Base-by-base conservation (phyloP, 2,113 vertebrate genomes). In the Saccopteryx leptura region DNA sequence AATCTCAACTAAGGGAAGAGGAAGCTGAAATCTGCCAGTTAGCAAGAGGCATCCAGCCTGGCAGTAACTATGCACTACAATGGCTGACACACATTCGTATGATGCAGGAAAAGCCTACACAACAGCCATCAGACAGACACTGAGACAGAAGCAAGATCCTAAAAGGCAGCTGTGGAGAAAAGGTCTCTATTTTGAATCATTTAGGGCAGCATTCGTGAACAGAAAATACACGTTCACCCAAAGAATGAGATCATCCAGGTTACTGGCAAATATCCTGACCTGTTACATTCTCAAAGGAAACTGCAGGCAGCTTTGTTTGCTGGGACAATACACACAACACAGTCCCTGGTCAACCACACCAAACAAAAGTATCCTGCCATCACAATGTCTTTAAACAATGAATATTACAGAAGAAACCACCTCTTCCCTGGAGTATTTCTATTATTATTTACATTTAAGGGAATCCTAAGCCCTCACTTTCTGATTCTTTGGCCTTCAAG, bases 361-460 rank as follows among this genome's bases (percentile, higher is more conserved):
- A 19, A 18, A 81, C 2, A 5, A 28, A 33, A 79, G 50, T 71
- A 83, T n/a, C 71, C 26, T 79, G 19, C 56, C 28, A 21, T 86
- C 31, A 46, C 26, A 9, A 83, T 65, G 84, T 82, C n/a, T 76
- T 87, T 82, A 76, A 93, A 71, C 19, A 74, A 48, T 19, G 2
- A 80, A 66, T 21, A 13, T 9, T 65, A 58, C 14, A 58, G 9
- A 71, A 61, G 7, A 91, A 88, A 79, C 19, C 9, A 66, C 39
- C 7, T 85, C 60, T 75, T 75, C 66, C 66, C 58, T 50, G 12
- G 2, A 75, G 60, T 93, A 84, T 15, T 52, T 90, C 31, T 80
- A 48, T 60, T 91, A 82, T 54, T 82, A 84, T 50, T 96, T 79
- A 65, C 39, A 88, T 75, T 83, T 94, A 69, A 82, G 17, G 72